Base-by-base conservation (phyloP, 2,113 vertebrate genomes). In the Tetrao urogallus region DNA sequence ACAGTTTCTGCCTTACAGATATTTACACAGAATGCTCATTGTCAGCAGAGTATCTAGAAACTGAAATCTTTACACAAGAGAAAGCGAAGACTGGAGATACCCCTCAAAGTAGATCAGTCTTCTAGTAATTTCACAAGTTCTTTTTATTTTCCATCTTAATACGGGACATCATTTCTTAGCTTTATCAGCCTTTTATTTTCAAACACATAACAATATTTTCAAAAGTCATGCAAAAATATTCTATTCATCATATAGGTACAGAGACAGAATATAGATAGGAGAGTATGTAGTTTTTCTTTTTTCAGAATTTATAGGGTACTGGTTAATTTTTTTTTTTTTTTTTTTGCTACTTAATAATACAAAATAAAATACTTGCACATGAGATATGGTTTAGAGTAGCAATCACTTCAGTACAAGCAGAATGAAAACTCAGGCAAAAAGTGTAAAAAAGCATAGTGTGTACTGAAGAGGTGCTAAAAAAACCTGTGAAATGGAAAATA, bases 381-480 rank as follows among this genome's bases (percentile, higher is more conserved):
- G 34, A 80, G 30, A 61, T 69, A 25, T 42, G 6, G 14, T 71
- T 34, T 30, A 58, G 94, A 91, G 50, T 4, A 61, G 57, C 63
- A 65, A 20, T 61, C 1, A 56, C 69, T 78, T 78, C 42, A 54
- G 14, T 80, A 65, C 36, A 66, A 87, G 32, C 21, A 82, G 48
- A 88, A 90, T 89, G 74, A 92, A 92, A 91, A 95, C 88, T 93
- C 50, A 87, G 73, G 92, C 21, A 86, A 90, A 86, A 90, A 94
- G 43, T 88, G 61, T 75, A 90, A 93, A 83, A 93, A 91, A 88
- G 64, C 40, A 63, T 65, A 77, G 76, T 88, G 74, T 80, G 82
- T 91, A 95, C 83, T 93, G 85, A 93, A 95, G 76, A 86, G 42
- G 73, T 88, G 88, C 78, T 92, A 83, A 82, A 95, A 95, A 94